A percentile compares a stretch with the other conserved stretches of the same genome.
phyloP scores from a whole-genome alignment of 2,888 invertebrate species.

The Caenorhabditis drosophilae region DNA sequence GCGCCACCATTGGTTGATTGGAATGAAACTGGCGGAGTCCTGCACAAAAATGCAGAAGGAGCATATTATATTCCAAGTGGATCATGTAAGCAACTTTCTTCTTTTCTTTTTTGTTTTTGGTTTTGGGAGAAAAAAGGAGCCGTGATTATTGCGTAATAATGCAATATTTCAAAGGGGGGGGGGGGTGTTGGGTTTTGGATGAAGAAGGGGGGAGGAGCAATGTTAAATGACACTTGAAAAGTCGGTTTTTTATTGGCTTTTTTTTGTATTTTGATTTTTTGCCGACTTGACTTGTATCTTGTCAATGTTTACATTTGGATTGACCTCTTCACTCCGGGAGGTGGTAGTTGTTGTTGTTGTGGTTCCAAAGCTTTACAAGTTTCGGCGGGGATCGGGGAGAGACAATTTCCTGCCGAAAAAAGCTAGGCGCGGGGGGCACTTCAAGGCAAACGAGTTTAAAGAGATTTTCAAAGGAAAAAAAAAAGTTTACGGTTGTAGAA shows the following conservation, averaged over 20 bases:
- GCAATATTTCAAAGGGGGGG: too few species aligned
- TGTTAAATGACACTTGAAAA: background rate
- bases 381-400: constrained; percentile 8
- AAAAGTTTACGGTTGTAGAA: too few species aligned
- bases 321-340: constrained; percentile 34
- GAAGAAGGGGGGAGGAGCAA: background rate
- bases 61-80: constrained; percentile 53
- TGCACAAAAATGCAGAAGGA: constrained; percentile 56
- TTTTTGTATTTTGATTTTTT: background rate
- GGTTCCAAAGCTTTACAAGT: too few species aligned
- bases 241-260: background rate
- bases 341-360: too few species aligned
- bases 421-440: too few species aligned
- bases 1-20: constrained; percentile 20
- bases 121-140: too few species aligned
- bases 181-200: too few species aligned
- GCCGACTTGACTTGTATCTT: too few species aligned
- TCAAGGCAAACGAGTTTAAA: too few species aligned
- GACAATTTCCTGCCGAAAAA: background rate
- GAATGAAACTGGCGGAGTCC: constrained; percentile 17
- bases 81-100: constrained; percentile 49
- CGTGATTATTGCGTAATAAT: too few species aligned
- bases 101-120: constrained; percentile 5
- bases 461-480: too few species aligned
- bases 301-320: constrained; percentile 33